Conservation (phyloP, 1,140 invertebrate genomes). For the Trypoxylus dichotomus region DNA sequence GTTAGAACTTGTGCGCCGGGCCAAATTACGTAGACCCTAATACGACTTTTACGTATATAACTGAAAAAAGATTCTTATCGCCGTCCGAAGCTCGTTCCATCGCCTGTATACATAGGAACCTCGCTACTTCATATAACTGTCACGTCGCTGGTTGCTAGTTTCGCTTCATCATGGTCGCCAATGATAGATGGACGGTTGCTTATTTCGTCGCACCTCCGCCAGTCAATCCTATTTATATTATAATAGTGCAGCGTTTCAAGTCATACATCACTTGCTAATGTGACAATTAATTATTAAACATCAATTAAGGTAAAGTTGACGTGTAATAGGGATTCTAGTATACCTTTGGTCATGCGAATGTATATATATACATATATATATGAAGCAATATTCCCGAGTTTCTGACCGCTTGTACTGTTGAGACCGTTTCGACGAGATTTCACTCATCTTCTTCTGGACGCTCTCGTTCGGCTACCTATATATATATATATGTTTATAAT, state of each 20-base stretch:
- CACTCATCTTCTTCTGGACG: too few species aligned
- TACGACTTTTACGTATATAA: neutral
- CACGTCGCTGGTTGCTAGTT: neutral
- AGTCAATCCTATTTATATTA: conserved; percentile 25
- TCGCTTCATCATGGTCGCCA: conserved; percentile 29
- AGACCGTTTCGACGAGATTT: too few species aligned
- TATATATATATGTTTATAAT: too few species aligned
- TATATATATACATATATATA: too few species aligned
- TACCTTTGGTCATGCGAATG: too few species aligned
- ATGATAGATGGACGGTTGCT: conserved; percentile 26
- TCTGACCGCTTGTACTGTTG: too few species aligned
- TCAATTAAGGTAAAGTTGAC: neutral
- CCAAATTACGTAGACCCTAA: too few species aligned
- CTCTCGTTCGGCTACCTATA: too few species aligned
- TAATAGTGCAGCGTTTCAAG: neutral
- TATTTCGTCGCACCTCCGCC: neutral
- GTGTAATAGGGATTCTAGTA: neutral
- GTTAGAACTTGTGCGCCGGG: too few species aligned
- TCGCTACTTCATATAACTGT: conserved; percentile 26
- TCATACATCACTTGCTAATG: conserved; percentile 4
- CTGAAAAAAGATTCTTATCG: neutral
- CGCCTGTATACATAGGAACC: neutral
- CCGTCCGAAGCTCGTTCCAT: neutral
- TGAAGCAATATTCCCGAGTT: too few species aligned
- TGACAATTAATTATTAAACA: conserved; percentile 30